Base-by-base conservation (phyloP, 2,888 invertebrate species). In the Hirtodrosophila histrioides region DNA sequence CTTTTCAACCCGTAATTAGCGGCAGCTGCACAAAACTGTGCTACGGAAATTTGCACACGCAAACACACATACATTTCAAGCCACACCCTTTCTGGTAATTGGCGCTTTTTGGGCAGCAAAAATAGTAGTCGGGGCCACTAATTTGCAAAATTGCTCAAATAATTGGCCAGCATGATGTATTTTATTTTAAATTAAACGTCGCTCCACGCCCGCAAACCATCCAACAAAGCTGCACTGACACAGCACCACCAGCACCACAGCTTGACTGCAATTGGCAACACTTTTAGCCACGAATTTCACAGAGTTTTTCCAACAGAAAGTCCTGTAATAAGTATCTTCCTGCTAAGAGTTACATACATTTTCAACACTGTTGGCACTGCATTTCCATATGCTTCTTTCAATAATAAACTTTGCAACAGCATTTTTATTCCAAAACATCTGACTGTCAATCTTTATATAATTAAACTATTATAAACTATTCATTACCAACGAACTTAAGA, bases 101-200 rank as follows among this genome's bases (percentile, higher is more conserved):
- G 80, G 68, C 64, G 43, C 60, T 61, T 66, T 81, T 78, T 49
- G 67, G 45, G 61, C 49, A 51, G 64, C 61, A 49, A 51, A 50
- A 79, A 70, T 55, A 64, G 58, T 57, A 65, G 31, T 31, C 41
- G 60, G 49, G 58, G 68, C 78, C 78, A 82, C 85, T 82, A 86
- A 82, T 82, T 82, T 86, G 62, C 70, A 77, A 81, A 82, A 86
- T 86, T 86, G 82, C 66, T 72, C 61, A 84, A 82, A 82, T 86
- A 82, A 82, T 82, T 82, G 85, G 72, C 81, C 68, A 69, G 48
- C 70, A 61, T 83, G 80, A 83, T 86, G 80, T 73, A 79, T 79
- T 79, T 74, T 62, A 55, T 70, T 79, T 79, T 50, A 79, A 79
- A 78, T 85, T 79, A 81, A 84, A 78, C 65, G 70, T 43, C 57